Percentiles rank a stretch among this genome's conserved stretches.
These are phyloP conservation scores for Trichoplax adhaerens DNA, from an alignment of 37 sponge, comb jelly and placozoan species.

Conservation along the genomic window DNA sequence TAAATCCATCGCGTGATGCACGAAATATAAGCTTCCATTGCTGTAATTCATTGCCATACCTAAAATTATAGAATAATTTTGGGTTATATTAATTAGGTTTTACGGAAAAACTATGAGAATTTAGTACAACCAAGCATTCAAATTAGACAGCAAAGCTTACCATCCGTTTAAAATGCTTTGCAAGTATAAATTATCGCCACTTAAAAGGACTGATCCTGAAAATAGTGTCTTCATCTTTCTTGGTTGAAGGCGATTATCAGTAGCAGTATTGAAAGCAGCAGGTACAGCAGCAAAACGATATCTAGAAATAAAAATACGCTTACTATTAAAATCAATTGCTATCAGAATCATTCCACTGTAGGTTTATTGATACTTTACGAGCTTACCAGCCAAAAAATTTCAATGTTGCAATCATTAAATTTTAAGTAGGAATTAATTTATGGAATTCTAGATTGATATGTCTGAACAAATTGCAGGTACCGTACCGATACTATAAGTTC, in stretches of 20 bases:
- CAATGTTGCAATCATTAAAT: no score
- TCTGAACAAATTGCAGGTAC: no score
- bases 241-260: neutral
- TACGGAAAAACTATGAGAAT: neutral
- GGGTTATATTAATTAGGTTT: neutral
- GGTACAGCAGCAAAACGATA: constrained; percentile 18
- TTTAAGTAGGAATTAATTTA: no score
- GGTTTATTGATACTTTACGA: no score
- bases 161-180: constrained; percentile 21
- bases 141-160: neutral
- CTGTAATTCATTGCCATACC: constrained; percentile 28
- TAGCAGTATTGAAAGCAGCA: neutral
- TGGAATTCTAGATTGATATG: no score
- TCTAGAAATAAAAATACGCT: constrained; percentile 1
- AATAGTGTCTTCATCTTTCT: constrained; percentile 6
- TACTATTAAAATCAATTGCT: no score
- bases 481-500: no score
- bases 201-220: constrained; percentile 5
- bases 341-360: no score
- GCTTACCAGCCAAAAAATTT: no score
- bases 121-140: neutral
- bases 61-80: neutral
- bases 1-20: constrained; percentile 52
- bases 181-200: neutral
- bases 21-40: constrained; percentile 51